Conservation (phyloP, 2,888 invertebrate genomes). For the Hypercompe scribonia region DNA sequence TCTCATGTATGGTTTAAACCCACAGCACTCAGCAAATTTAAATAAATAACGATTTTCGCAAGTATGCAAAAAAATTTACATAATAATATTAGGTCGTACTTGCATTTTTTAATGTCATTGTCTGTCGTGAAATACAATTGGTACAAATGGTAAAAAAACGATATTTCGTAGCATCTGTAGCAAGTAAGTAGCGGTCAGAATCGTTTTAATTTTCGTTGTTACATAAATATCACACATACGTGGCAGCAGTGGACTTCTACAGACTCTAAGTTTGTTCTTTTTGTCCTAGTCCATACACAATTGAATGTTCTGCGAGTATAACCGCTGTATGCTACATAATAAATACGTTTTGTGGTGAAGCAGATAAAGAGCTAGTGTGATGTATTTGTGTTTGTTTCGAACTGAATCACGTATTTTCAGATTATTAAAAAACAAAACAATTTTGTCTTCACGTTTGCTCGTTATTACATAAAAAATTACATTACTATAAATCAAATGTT, state of each 20-base stretch:
- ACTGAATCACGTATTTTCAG: not conserved
- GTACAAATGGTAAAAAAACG: not conserved
- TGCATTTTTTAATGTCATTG: not conserved
- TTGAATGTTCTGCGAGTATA: not conserved
- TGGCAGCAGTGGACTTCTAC: not conserved
- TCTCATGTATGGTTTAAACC: no score
- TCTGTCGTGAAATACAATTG: not conserved
- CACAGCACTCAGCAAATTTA: no score
- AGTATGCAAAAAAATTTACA: not conserved
- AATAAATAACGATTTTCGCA: not conserved
- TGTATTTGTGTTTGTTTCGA: not conserved
- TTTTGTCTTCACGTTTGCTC: no score
- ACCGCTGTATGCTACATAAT: not conserved
- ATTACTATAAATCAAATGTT: no score
- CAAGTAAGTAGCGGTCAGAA: not conserved
- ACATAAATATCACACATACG: not conserved
- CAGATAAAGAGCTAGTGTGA: not conserved
- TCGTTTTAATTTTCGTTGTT: not conserved
- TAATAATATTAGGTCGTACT: not conserved
- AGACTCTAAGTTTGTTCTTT: not conserved
- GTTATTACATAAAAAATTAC: no score
- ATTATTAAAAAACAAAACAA: not conserved
- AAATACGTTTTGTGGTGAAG: not conserved
- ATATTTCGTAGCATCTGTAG: not conserved
- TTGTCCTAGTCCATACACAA: not conserved